These are phyloP conservation scores for Recurvirostra avosetta DNA, from an alignment of 2,113 vertebrate species.

Conservation along the genomic window DNA sequence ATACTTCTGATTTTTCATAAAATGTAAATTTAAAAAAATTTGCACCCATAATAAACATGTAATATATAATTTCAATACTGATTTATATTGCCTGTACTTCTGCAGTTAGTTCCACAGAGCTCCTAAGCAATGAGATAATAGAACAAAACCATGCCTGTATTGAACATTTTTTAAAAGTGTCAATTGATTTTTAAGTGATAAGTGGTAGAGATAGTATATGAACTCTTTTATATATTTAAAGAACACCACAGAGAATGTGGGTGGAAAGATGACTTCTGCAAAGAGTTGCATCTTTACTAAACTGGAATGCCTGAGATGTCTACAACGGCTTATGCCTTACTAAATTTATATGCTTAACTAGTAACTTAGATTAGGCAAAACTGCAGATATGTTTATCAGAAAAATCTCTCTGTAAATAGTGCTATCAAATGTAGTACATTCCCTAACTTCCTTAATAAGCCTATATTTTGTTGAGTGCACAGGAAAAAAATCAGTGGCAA, in stretches of 20 bases:
- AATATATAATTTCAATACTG: slow-evolving; percentile 80
- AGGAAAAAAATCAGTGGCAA: background rate
- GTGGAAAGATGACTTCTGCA: background rate
- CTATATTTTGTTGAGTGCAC: background rate
- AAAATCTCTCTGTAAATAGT: background rate
- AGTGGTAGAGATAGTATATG: background rate
- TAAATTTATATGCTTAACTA: background rate
- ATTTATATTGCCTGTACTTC: slow-evolving; percentile 44
- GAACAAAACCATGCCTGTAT: background rate
- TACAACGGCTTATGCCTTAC: background rate
- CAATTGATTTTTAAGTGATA: background rate
- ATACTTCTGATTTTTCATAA: slow-evolving; percentile 89
- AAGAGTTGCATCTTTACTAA: background rate
- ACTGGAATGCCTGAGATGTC: background rate
- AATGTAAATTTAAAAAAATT: slow-evolving; percentile 85
- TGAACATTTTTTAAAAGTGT: background rate
- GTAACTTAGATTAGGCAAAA: background rate
- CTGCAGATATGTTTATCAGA: background rate
- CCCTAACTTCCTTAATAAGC: background rate
- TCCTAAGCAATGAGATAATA: background rate
- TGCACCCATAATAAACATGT: slow-evolving; percentile 96
- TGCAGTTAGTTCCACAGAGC: background rate
- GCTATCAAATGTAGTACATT: background rate
- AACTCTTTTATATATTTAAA: background rate
- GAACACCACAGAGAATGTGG: background rate